Base-by-base conservation (phyloP, 2,888 invertebrate species). In the Julus scandinavius region DNA sequence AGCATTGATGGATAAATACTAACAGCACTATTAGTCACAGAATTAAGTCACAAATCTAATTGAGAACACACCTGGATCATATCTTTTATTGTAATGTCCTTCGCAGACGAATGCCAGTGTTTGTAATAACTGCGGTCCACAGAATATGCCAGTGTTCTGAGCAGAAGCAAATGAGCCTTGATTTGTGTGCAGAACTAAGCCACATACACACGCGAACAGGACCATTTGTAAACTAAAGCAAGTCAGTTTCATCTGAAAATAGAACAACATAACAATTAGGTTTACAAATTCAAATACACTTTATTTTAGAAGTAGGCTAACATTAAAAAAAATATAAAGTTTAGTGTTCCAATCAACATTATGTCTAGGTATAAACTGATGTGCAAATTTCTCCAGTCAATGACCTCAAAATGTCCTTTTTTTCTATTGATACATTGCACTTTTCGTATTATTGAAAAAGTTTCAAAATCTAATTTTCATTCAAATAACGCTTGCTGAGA, bases 201-300 rank as follows among this genome's bases (percentile, higher is more conserved):
- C 80, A 15, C 80, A 38, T 9, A 13, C 38, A 80, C 80, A 80
- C 5, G 15, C 80, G 13, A 80, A 80, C 80, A 80, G 20, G 11
- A 80, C 80, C 80, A 80, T 20, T 80, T 80, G 80, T 80, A 80
- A 80, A 80, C 80, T 80, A 80, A 80, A 80, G 80, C 80, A 80
- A 20, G 38, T 29, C 38, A 80, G 80, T 80, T 80, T 80, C 80
- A 80, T 80, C 80, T 80, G 80, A 80, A 80, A 80, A 13, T 63
- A 9, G 38, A 80, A 80, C 20, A 9, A 38, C 13, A 38, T 13
- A 11, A 38, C 72, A 72, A 72, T 72, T 20, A 72, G 72, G 29
- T 45, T 45, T 45, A 7, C 7, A 45, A 45, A 45, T 45, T 58
- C 7, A 58, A 2, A n/a, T 72, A 17, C 20, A 72, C 6, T 45